A percentile compares a stretch with the other conserved stretches of the same genome.
These are phyloP conservation scores for Popillia japonica DNA, from an alignment of 1,140 invertebrate genomes.

Conservation along the genomic window DNA sequence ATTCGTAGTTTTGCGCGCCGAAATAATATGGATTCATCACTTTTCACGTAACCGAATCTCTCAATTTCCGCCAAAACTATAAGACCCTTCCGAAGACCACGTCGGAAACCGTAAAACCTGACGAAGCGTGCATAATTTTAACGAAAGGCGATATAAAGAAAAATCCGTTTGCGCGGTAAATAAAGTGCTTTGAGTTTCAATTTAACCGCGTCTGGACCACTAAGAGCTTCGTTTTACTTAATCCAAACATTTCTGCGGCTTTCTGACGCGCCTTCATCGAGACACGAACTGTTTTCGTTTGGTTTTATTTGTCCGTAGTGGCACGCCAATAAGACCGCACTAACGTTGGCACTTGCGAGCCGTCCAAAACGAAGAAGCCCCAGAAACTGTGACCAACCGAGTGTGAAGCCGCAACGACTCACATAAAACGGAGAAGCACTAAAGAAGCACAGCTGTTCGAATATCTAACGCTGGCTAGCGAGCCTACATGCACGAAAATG, in stretches of 20 bases:
- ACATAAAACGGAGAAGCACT: not conserved
- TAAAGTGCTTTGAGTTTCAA: not conserved
- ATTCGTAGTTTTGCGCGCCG: conserved; percentile 28
- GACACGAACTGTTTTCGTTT: conserved; percentile 7
- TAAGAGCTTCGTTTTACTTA: conserved; percentile 3
- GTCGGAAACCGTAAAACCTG: not conserved
- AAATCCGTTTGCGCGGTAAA: not conserved
- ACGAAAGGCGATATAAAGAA: not conserved
- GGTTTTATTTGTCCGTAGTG: not conserved
- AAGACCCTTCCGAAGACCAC: not conserved
- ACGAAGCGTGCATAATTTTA: not conserved
- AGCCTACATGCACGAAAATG: conserved; percentile 5
- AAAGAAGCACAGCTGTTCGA: conserved; percentile 12
- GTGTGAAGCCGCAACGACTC: conserved; percentile 15
- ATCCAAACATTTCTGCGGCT: not conserved
- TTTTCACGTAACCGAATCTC: not conserved
- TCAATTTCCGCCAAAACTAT: not conserved
- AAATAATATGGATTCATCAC: conserved; percentile 34
- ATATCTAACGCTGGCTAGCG: not conserved
- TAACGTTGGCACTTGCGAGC: conserved; percentile 10
- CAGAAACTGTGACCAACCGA: conserved; percentile 19
- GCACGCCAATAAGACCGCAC: conserved; percentile 18
- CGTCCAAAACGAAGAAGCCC: conserved; percentile 25
- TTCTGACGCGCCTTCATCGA: not conserved
- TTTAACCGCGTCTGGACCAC: conserved; percentile 4